These are phyloP conservation scores for Cherax destructor DNA, from an alignment of 1,140 invertebrate species.

Conservation along the genomic window DNA sequence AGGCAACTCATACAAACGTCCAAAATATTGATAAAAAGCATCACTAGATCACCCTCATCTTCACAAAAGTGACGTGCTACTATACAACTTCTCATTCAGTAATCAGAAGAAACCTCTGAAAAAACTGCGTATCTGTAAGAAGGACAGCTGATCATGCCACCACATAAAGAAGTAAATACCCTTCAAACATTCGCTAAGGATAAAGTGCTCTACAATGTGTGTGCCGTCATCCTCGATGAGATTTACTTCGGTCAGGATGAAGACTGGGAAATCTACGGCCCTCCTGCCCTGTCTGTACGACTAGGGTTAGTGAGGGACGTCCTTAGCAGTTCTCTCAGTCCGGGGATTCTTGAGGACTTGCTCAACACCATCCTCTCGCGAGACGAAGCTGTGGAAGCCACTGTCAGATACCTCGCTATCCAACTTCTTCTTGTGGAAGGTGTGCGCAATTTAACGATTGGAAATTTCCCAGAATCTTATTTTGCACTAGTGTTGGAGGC, in stretches of 20 bases:
- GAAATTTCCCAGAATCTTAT: conserved; percentile 57
- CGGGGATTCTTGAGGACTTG: conserved; percentile 40
- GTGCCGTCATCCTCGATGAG: conserved; percentile 56
- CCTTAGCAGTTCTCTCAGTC: conserved; percentile 32
- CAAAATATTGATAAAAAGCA: too few species aligned
- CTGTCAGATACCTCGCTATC: conserved; percentile 42
- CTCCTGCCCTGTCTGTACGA: conserved; percentile 38
- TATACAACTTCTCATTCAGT: too few species aligned
- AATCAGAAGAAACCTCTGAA: too few species aligned
- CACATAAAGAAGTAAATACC: conserved; percentile 31
- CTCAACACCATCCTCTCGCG: conserved; percentile 53
- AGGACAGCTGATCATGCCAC: conserved; percentile 22
- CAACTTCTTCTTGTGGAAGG: conserved; percentile 50
- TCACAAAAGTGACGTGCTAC: too few species aligned
- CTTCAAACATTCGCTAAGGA: conserved; percentile 46
- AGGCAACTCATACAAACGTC: too few species aligned
- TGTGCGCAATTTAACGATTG: conserved; percentile 31
- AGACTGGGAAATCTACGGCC: conserved; percentile 41
- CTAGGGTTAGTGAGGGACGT: conserved; percentile 48
- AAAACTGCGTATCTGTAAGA: too few species aligned
- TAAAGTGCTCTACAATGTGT: conserved; percentile 46
- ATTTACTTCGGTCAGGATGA: conserved; percentile 59
- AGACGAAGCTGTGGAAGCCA: conserved; percentile 48
- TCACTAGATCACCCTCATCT: too few species aligned
- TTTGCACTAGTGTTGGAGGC: conserved; percentile 40